phyloP scores from a whole-genome alignment of 2,113 vertebrate species.

The Arizona elegans region DNA sequence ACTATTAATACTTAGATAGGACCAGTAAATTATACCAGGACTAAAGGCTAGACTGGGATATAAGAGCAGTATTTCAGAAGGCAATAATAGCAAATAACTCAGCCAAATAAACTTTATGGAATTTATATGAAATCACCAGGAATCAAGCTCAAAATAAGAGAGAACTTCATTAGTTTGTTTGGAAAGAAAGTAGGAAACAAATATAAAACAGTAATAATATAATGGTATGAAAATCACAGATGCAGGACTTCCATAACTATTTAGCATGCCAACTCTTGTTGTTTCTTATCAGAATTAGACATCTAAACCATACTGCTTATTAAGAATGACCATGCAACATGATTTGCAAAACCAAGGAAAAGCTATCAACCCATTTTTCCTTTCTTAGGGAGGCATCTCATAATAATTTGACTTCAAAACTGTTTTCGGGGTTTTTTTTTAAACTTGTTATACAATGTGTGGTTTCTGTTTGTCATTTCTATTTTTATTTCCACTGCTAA shows the following conservation, averaged over 20 bases:
- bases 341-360: background rate
- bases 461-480: background rate
- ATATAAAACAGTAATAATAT: background rate
- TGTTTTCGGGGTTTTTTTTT: background rate
- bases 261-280: background rate
- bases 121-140: background rate
- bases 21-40: background rate
- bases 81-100: background rate
- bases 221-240: background rate
- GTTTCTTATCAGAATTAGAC: background rate
- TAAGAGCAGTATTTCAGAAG: background rate
- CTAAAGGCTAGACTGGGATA: background rate
- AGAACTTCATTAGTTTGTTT: background rate
- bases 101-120: background rate
- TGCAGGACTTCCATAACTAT: background rate
- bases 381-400: background rate
- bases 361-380: background rate
- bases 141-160: background rate
- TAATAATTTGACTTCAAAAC: background rate
- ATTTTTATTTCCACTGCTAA: background rate
- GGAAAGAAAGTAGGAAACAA: background rate
- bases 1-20: background rate
- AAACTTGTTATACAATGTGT: background rate
- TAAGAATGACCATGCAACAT: background rate
- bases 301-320: background rate